phyloP scores from a whole-genome alignment of 1,140 invertebrate genomes.

The Bombus waltoni region DNA sequence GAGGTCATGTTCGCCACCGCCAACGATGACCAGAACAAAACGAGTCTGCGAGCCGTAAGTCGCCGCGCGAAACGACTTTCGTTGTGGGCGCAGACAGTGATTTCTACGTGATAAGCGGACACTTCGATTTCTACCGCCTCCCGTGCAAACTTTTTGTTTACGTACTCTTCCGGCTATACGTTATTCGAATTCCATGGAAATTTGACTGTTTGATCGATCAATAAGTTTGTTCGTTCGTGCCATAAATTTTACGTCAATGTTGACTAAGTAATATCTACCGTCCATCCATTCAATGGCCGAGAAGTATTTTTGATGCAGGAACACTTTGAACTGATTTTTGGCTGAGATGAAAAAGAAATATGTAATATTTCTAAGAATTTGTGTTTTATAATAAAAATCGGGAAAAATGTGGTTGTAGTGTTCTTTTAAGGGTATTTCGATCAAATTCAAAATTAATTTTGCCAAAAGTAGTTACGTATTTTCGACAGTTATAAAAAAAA shows the following conservation, averaged over 20 bases:
- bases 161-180: neutral
- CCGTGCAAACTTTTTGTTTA: neutral
- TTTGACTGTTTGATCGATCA: neutral
- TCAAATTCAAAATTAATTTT: neutral
- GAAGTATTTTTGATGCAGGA: neutral
- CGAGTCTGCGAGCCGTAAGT: conserved; percentile 32
- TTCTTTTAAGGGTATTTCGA: too few species aligned
- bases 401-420: too few species aligned
- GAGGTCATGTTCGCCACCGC: conserved; percentile 13
- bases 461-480: neutral
- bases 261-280: neutral
- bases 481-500: neutral
- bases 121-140: neutral
- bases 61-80: conserved; percentile 20
- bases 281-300: neutral
- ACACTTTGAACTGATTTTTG: neutral
- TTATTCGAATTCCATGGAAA: neutral
- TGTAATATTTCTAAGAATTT: too few species aligned
- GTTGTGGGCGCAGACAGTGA: neutral
- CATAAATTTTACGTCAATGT: neutral
- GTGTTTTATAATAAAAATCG: too few species aligned
- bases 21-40: conserved; percentile 35
- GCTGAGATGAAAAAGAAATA: neutral
- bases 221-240: neutral
- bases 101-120: conserved; percentile 4